Conservation (phyloP, 1,140 invertebrate genomes). For the Trachymyrmex septentrionalis region DNA sequence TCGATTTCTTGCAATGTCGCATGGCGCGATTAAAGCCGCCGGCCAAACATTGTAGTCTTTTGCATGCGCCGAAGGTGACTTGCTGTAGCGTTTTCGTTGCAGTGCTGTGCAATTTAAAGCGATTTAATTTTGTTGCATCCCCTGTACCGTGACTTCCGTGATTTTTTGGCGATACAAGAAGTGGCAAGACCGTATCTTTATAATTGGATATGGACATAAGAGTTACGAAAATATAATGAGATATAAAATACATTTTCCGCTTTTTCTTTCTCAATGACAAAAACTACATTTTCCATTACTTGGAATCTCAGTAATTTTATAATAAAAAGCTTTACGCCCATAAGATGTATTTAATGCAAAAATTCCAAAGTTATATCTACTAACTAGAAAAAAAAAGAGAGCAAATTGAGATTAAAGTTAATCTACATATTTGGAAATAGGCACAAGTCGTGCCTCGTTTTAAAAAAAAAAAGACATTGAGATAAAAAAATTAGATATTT, state of each 20-base stretch:
- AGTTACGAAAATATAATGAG: neutral
- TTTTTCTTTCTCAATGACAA: neutral
- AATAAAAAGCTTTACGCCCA: neutral
- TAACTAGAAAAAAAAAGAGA: too few species aligned
- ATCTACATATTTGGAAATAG: too few species aligned
- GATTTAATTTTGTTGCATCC: slow-evolving; percentile 25
- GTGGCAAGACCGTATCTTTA: neutral
- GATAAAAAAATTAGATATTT: too few species aligned
- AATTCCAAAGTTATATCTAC: neutral
- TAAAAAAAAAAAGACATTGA: too few species aligned
- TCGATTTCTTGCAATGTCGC: slow-evolving; percentile 53
- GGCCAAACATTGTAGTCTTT: slow-evolving; percentile 26
- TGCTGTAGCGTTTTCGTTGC: slow-evolving; percentile 12
- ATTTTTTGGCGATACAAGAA: neutral
- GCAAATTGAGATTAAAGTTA: too few species aligned
- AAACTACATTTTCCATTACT: neutral
- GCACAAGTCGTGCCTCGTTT: too few species aligned
- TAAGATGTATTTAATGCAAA: neutral
- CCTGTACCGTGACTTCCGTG: slow-evolving; percentile 7
- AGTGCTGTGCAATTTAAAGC: slow-evolving; percentile 6
- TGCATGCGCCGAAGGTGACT: slow-evolving; percentile 42
- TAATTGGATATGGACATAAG: neutral
- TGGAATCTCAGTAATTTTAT: neutral
- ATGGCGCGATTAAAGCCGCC: slow-evolving; percentile 28
- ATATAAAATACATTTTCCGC: neutral